A percentile compares a stretch with the other conserved stretches of the same genome.
Evolutionary conservation across 2,888 invertebrate species (phyloP).

Genomic region (Limnephilus auricula): DNA sequence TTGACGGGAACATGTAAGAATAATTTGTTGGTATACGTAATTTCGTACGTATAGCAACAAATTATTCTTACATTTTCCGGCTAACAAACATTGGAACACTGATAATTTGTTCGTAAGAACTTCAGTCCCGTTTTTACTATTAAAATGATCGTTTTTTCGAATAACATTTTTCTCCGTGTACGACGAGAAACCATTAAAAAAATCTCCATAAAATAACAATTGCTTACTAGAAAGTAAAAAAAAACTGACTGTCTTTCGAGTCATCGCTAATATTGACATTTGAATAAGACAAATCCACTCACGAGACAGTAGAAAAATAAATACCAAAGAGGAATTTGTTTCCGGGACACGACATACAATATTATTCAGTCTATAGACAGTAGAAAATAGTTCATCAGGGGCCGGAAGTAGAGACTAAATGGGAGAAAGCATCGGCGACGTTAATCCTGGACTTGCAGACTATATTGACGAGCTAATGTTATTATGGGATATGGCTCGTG

Average conservation of each 20-base stretch:
- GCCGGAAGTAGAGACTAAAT: slow-evolving; percentile 32
- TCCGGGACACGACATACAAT: background rate
- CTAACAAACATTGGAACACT: too few species aligned
- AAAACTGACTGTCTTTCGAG: background rate
- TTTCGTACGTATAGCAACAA: too few species aligned
- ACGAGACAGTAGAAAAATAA: slow-evolving; percentile 46
- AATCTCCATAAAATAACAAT: background rate
- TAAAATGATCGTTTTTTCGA: too few species aligned
- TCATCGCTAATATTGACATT: slow-evolving; percentile 23
- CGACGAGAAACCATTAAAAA: background rate
- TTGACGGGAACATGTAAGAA: too few species aligned
- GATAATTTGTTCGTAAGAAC: too few species aligned
- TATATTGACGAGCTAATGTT: slow-evolving; percentile 14
- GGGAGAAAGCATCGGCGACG: slow-evolving; percentile 42
- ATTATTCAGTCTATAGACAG: background rate
- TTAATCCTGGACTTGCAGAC: slow-evolving; percentile 46
- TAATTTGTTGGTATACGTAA: too few species aligned
- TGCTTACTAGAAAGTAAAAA: background rate
- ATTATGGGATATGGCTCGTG: background rate
- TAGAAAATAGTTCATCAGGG: slow-evolving; percentile 13
- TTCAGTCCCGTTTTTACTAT: too few species aligned
- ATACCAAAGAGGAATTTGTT: slow-evolving; percentile 26
- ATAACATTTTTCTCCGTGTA: too few species aligned
- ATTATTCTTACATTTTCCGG: too few species aligned
- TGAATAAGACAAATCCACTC: slow-evolving; percentile 48